A percentile compares a stretch with the other conserved stretches of the same genome.
phyloP scores from a whole-genome alignment of 2,113 vertebrate species.

The Siphamia tubifer region DNA sequence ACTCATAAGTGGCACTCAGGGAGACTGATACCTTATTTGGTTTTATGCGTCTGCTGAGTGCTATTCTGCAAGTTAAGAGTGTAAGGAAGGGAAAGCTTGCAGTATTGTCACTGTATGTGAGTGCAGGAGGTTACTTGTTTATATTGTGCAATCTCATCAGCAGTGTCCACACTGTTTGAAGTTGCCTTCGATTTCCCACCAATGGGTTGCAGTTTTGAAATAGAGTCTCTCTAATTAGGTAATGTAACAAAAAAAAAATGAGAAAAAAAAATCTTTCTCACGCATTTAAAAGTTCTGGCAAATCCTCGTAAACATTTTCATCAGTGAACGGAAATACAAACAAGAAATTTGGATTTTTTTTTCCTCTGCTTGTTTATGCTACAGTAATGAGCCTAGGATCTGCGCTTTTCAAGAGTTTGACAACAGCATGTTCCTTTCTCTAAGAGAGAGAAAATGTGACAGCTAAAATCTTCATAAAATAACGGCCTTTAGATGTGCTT shows the following conservation, averaged over 20 bases:
- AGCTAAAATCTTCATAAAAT: slow-evolving; percentile 80
- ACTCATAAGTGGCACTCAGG: slow-evolving; percentile 18
- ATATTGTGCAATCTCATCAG: slow-evolving; percentile 48
- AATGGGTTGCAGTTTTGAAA: slow-evolving; percentile 54
- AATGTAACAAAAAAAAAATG: slow-evolving; percentile 37
- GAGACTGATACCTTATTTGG: slow-evolving; percentile 34
- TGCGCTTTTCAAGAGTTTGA: slow-evolving; percentile 73
- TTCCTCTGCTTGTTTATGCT: slow-evolving; percentile 74
- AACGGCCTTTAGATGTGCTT: slow-evolving; percentile 75
- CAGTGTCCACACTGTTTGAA: slow-evolving; percentile 42
- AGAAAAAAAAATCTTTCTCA: slow-evolving; percentile 26
- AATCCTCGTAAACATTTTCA: slow-evolving; percentile 69
- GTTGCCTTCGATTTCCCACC: slow-evolving; percentile 41
- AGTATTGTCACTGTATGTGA: slow-evolving; percentile 28
- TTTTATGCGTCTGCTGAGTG: background rate
- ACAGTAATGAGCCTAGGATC: slow-evolving; percentile 78
- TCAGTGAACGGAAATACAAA: slow-evolving; percentile 63
- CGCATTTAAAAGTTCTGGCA: slow-evolving; percentile 60
- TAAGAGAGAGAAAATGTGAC: slow-evolving; percentile 66
- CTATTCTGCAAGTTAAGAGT: slow-evolving; percentile 15
- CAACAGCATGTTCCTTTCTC: slow-evolving; percentile 64
- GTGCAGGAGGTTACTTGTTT: slow-evolving; percentile 38
- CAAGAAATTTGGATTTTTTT: slow-evolving; percentile 52
- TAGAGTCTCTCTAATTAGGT: slow-evolving; percentile 66
- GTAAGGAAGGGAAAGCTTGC: background rate